phyloP scores from a whole-genome alignment of 2,113 vertebrate genomes.

The Hippocampus zosterae region DNA sequence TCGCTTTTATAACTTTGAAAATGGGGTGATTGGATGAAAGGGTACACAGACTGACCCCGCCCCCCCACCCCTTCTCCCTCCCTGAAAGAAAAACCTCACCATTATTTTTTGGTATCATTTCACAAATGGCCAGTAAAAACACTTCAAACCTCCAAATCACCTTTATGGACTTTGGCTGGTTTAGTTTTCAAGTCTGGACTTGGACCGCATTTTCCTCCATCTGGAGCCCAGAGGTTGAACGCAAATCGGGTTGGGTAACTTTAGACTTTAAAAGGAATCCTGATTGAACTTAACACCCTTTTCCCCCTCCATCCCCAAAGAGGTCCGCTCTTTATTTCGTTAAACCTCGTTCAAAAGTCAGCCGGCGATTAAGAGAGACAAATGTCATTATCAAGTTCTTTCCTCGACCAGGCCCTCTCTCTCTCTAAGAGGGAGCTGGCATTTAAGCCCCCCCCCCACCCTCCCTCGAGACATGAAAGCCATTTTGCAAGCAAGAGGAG shows the following conservation, averaged over 20 bases:
- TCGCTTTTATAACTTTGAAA: constrained; percentile 39
- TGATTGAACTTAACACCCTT: constrained; percentile 4
- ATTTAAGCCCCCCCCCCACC: constrained; percentile 55
- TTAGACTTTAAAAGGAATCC: not conserved
- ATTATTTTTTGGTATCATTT: constrained; percentile 54
- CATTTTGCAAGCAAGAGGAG: constrained; percentile 49
- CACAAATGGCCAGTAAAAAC: constrained; percentile 23
- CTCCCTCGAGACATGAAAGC: constrained; percentile 53
- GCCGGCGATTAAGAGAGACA: not conserved
- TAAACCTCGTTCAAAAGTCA: not conserved
- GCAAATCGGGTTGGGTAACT: not conserved
- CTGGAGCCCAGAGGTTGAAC: constrained; percentile 1
- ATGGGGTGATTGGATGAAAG: constrained; percentile 29
- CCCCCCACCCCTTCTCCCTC: not conserved
- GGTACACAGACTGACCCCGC: not conserved
- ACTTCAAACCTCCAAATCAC: constrained; percentile 36
- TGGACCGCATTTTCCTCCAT: constrained; percentile 14
- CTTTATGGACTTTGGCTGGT: constrained; percentile 32
- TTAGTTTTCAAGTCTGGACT: constrained; percentile 20
- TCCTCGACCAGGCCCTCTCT: not conserved
- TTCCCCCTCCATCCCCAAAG: not conserved
- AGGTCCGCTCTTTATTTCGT: not conserved
- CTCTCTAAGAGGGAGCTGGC: constrained; percentile 48
- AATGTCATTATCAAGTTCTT: constrained; percentile 1
- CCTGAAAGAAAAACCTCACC: constrained; percentile 2